phyloP scores from a whole-genome alignment of 2,113 vertebrate genomes.

The Gallinago paraguaiae region DNA sequence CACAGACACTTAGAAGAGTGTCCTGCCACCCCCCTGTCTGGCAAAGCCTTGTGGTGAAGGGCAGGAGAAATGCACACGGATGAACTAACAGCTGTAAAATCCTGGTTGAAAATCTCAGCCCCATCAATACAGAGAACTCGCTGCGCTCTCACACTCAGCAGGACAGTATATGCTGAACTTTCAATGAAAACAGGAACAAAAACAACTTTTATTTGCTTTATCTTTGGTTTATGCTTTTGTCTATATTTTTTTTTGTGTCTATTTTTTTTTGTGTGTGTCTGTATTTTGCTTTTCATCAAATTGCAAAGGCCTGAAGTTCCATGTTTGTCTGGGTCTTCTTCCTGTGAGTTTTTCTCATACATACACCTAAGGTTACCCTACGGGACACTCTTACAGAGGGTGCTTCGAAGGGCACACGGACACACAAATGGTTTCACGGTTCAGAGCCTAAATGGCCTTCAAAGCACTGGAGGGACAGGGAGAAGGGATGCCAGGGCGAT shows the following conservation, averaged over 20 bases:
- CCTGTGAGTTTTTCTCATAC: neutral
- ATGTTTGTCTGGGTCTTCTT: neutral
- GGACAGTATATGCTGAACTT: slow-evolving; percentile 31
- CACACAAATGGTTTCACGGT: rapidly evolving
- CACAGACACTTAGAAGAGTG: neutral
- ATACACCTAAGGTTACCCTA: neutral
- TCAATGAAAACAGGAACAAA: slow-evolving; percentile 35
- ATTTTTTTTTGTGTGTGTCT: neutral
- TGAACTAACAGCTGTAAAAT: slow-evolving; percentile 7
- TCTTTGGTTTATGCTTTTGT: neutral
- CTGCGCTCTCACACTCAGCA: neutral
- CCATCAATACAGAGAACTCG: neutral
- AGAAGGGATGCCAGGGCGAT: neutral
- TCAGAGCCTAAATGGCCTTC: neutral
- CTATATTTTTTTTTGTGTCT: neutral
- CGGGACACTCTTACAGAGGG: neutral
- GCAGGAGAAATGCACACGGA: neutral
- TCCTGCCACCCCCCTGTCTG: neutral
- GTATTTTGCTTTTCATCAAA: neutral
- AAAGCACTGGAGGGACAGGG: neutral
- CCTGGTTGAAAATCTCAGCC: slow-evolving; percentile 2
- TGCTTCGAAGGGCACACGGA: neutral
- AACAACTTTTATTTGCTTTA: neutral
- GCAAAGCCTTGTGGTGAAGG: neutral
- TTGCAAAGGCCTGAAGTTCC: neutral